Conservation (phyloP, 2,888 invertebrate species). For the Gymnocheta viridis region DNA sequence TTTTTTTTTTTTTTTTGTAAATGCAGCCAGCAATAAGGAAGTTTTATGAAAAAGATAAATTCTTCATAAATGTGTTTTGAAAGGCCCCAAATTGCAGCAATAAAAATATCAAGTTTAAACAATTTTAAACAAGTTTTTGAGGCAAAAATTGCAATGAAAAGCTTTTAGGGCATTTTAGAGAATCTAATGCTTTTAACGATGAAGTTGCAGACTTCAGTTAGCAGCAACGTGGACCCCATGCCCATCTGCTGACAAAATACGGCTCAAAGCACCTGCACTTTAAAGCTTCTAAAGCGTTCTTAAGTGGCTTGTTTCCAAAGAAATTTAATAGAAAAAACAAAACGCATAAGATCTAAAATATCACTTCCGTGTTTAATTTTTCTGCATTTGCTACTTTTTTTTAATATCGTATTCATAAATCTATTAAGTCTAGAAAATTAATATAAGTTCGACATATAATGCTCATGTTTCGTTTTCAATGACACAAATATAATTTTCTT, state of each 20-base stretch:
- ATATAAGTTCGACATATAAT: not conserved
- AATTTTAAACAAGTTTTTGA: not conserved
- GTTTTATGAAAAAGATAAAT: conserved; percentile 25
- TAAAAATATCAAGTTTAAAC: not conserved
- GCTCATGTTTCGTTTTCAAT: not conserved
- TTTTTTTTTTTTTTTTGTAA: not conserved
- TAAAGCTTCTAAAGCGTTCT: too few species aligned
- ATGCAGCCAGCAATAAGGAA: conserved; percentile 40
- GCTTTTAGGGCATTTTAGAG: too few species aligned
- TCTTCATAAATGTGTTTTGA: not conserved
- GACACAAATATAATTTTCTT: not conserved
- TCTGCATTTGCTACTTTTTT: not conserved
- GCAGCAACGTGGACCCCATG: too few species aligned
- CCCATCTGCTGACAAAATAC: too few species aligned
- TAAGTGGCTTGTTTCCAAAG: not conserved
- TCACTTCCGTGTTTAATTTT: not conserved
- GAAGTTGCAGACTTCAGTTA: too few species aligned
- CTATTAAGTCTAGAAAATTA: not conserved
- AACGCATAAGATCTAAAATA: not conserved
- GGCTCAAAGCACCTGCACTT: too few species aligned
- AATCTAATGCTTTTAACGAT: too few species aligned
- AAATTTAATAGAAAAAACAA: not conserved
- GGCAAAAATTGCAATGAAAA: not conserved
- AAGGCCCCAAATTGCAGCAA: not conserved
- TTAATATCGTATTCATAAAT: not conserved